Evolutionary conservation across 2,888 invertebrate genomes (phyloP).

Genomic region (Drosophila antonietae): DNA sequence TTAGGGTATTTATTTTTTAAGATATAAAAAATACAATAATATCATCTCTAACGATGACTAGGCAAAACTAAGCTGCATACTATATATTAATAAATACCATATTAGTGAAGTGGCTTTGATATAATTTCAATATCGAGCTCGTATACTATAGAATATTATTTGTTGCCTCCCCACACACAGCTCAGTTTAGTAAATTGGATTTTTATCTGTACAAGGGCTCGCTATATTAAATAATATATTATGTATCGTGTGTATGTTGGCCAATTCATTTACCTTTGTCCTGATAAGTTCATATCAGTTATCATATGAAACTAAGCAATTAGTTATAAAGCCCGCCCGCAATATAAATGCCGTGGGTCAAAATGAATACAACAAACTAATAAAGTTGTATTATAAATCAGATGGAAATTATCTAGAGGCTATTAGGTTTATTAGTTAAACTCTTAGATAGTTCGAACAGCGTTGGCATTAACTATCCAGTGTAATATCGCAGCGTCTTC

Average conservation of each 20-base stretch:
- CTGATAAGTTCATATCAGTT: conserved; percentile 17
- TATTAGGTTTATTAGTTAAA: conserved; percentile 28
- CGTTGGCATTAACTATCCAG: neutral
- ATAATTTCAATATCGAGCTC: conserved; percentile 16
- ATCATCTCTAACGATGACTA: neutral
- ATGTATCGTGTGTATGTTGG: conserved; percentile 19
- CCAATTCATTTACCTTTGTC: neutral
- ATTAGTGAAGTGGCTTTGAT: conserved; percentile 1
- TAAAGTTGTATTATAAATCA: conserved; percentile 17
- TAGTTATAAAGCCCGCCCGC: neutral
- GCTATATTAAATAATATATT: conserved; percentile 40
- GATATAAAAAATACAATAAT: neutral
- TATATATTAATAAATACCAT: neutral
- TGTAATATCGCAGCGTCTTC: conserved; percentile 2
- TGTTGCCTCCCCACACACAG: neutral
- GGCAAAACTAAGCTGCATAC: neutral
- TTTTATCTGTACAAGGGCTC: conserved; percentile 24
- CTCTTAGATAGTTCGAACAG: conserved; percentile 5
- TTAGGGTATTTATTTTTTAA: neutral
- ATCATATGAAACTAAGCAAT: neutral
- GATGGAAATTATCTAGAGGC: conserved; percentile 12
- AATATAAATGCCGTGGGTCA: neutral
- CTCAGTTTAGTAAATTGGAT: conserved; percentile 29
- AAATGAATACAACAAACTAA: conserved; percentile 21
- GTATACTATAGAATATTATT: too few relatives aligned